These are phyloP conservation scores for Caenorhabditis remanei DNA, from an alignment of 1,140 invertebrate species.

Conservation along the genomic window DNA sequence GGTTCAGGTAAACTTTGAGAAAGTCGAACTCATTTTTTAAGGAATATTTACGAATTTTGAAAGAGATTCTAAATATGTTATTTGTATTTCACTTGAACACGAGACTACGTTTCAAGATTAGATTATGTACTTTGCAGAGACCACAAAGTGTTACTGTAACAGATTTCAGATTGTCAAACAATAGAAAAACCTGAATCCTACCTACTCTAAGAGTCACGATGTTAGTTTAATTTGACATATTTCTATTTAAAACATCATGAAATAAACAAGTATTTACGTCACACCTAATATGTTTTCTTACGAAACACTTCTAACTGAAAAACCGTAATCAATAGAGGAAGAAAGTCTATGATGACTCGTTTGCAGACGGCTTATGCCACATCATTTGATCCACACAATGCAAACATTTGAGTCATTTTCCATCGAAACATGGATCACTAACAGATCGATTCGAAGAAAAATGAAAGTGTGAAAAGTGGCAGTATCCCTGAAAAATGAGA, in stretches of 20 bases:
- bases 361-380: constrained; percentile 11
- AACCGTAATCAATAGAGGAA: constrained; percentile 11
- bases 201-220: too few species aligned
- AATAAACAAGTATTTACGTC: constrained; percentile 38
- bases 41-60: too few species aligned
- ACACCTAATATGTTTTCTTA: constrained; percentile 12
- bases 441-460: constrained; percentile 21
- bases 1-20: too few species aligned
- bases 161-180: too few species aligned
- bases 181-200: too few species aligned
- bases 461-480: constrained; percentile 28
- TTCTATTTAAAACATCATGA: background rate
- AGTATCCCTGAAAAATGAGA: constrained; percentile 1
- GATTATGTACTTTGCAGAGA: too few species aligned
- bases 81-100: too few species aligned
- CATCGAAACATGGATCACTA: constrained; percentile 43
- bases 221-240: background rate
- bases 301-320: background rate
- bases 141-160: too few species aligned
- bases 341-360: background rate
- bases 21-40: too few species aligned
- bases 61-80: too few species aligned
- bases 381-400: constrained; percentile 41
- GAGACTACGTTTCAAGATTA: too few species aligned
- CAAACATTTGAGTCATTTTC: constrained; percentile 41